phyloP scores from a whole-genome alignment of 1,140 invertebrate genomes.

The Nasonia longicornis region DNA sequence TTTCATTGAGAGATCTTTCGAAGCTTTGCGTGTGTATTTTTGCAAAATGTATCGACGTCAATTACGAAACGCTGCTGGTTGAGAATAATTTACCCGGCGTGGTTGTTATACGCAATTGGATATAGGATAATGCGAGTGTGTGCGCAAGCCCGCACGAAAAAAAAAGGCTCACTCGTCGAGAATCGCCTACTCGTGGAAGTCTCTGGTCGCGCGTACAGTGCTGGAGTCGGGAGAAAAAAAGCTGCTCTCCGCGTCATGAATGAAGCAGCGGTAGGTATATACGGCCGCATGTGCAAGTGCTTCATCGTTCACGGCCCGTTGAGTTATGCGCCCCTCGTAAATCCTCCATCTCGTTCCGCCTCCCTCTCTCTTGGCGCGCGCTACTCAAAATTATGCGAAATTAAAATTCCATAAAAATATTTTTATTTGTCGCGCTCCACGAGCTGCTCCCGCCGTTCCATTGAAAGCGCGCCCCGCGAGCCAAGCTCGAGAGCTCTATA shows the following conservation, averaged over 20 bases:
- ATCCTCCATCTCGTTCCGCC: constrained; percentile 36
- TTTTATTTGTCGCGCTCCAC: constrained; percentile 36
- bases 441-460: constrained; percentile 5
- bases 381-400: constrained; percentile 41
- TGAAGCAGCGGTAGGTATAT: constrained; percentile 18
- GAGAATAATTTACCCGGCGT: no score
- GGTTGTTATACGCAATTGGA: neutral
- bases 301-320: constrained; percentile 41
- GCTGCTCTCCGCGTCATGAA: constrained; percentile 15
- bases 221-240: constrained; percentile 7
- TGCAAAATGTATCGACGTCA: no score
- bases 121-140: neutral
- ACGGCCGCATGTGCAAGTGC: constrained; percentile 19
- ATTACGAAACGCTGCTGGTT: no score
- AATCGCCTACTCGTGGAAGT: neutral
- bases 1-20: no score
- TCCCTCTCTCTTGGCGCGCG: neutral
- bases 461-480: neutral
- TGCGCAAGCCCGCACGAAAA: neutral
- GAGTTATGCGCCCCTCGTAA: constrained; percentile 41
- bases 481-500: neutral
- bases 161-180: constrained; percentile 29
- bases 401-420: constrained; percentile 45
- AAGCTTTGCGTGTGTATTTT: no score
- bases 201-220: neutral